Conservation (phyloP, 2,888 invertebrate species). For the Meiosimyza platycephala region DNA sequence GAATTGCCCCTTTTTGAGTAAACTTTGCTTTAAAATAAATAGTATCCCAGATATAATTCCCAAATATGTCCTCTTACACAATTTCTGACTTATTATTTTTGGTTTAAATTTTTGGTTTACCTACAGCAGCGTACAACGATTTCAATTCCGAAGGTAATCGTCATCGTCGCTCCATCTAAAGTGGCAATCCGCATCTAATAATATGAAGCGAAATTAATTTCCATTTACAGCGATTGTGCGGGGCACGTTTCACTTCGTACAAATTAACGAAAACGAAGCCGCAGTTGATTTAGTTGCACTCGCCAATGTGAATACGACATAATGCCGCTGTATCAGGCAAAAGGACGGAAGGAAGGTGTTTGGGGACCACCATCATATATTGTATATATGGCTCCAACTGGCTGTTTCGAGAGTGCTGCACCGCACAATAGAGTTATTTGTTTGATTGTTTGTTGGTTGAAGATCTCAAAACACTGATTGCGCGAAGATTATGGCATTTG, state of each 20-base stretch:
- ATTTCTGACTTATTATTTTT: too few species aligned
- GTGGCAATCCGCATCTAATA: slow-evolving; percentile 63
- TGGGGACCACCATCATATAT: neutral
- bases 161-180: slow-evolving; percentile 39
- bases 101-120: neutral
- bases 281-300: slow-evolving; percentile 33
- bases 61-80: too few species aligned
- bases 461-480: slow-evolving; percentile 25
- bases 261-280: slow-evolving; percentile 34
- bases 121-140: slow-evolving; percentile 19
- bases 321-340: neutral
- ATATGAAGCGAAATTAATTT: slow-evolving; percentile 59
- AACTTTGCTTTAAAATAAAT: too few species aligned
- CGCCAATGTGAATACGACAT: slow-evolving; percentile 27
- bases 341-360: neutral
- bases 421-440: slow-evolving; percentile 58
- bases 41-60: too few species aligned
- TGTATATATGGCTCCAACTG: slow-evolving; percentile 19
- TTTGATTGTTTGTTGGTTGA: slow-evolving; percentile 50
- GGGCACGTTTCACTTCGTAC: slow-evolving; percentile 56
- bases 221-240: slow-evolving; percentile 44
- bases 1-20: too few species aligned
- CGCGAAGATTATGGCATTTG: slow-evolving; percentile 33
- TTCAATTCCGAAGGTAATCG: slow-evolving; percentile 20
- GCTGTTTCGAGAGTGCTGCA: neutral